Percentiles rank a stretch among this genome's conserved stretches.
These are phyloP conservation scores for Stenodema calcarata DNA, from an alignment of 2,888 invertebrate species.

Conservation along the genomic window DNA sequence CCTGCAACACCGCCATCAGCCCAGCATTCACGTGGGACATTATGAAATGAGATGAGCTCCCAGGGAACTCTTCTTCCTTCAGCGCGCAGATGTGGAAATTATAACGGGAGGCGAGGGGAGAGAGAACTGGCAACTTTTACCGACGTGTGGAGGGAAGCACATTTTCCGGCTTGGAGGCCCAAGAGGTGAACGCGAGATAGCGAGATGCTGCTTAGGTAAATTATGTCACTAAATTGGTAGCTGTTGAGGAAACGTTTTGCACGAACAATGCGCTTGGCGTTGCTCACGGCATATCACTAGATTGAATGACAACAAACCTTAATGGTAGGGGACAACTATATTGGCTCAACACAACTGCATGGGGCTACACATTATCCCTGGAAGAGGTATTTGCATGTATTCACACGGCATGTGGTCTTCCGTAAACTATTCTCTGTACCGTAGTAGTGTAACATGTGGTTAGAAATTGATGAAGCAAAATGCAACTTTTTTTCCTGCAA, in stretches of 20 bases:
- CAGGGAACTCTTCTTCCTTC: not conserved
- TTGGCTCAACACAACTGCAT: no score
- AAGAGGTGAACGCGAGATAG: not conserved
- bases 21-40: not conserved
- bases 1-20: not conserved
- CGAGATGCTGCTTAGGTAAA: not conserved
- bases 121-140: not conserved
- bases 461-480: no score
- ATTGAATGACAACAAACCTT: no score
- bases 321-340: no score
- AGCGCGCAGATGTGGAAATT: not conserved
- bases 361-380: no score
- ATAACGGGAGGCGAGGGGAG: not conserved
- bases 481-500: no score
- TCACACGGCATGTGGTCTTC: no score
- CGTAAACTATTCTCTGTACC: no score
- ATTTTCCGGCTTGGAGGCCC: not conserved
- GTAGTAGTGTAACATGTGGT: no score
- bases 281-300: no score
- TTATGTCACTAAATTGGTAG: not conserved
- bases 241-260: no score
- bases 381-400: no score
- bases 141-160: not conserved
- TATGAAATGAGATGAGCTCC: not conserved
- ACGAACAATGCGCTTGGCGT: not conserved